A percentile compares a stretch with the other conserved stretches of the same genome.
These are phyloP conservation scores for Amiota mariae DNA, from an alignment of 2,888 invertebrate species.

Conservation along the genomic window DNA sequence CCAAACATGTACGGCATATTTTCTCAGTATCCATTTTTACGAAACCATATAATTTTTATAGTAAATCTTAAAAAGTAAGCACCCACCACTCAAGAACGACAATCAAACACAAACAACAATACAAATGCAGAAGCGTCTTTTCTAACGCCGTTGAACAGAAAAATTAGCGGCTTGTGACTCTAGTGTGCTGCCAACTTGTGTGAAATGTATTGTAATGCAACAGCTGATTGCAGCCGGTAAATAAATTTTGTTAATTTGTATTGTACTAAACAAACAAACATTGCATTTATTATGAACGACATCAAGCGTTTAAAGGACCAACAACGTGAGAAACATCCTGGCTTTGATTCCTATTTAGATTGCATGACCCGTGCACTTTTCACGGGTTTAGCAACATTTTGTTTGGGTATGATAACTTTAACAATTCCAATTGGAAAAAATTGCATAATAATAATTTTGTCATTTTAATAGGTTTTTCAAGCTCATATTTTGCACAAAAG, in stretches of 20 bases:
- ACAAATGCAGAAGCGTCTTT: not conserved
- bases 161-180: not conserved
- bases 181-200: slow-evolving; percentile 27
- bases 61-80: no score
- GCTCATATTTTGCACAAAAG: slow-evolving; percentile 73
- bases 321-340: slow-evolving; percentile 73
- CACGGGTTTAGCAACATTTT: slow-evolving; percentile 73
- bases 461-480: slow-evolving; percentile 71
- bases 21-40: slow-evolving; percentile 64
- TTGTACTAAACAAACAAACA: not conserved
- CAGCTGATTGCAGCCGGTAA: not conserved
- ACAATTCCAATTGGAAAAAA: not conserved
- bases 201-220: not conserved
- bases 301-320: slow-evolving; percentile 73
- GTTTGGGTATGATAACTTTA: slow-evolving; percentile 65
- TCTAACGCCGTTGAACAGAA: not conserved
- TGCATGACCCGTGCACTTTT: slow-evolving; percentile 74
- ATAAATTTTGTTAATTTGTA: not conserved
- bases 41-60: slow-evolving; percentile 1
- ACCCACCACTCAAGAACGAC: not conserved
- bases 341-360: slow-evolving; percentile 74
- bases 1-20: slow-evolving; percentile 71
- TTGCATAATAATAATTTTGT: slow-evolving; percentile 27
- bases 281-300: slow-evolving; percentile 71
- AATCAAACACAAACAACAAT: slow-evolving; percentile 7